Base-by-base conservation (phyloP, 2,888 invertebrate genomes). In the Helleia helle region DNA sequence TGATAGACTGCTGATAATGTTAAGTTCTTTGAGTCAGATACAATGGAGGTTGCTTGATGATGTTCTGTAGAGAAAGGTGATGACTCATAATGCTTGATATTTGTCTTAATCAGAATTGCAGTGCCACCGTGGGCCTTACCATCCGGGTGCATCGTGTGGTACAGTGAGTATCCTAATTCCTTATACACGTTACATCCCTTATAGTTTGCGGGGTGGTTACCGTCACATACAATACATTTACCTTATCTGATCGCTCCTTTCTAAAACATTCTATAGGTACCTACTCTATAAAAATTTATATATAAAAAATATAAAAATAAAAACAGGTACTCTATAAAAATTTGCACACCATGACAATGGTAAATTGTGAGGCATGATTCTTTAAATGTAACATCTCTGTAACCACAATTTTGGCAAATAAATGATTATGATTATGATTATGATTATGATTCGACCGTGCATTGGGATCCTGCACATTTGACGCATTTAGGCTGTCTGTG, bases 131-230 rank as follows among this genome's bases (percentile, higher is more conserved):
- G 22, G 7, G 22, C 6, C 22, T 22, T 22, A 7, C 3, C 22
- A 1, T 3, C 22, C 5, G 22, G 22, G 6, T 22, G 22, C 6
- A 22, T 22, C 8, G 3, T 22, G 22, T 22, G 22, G 22, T 6
- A 22, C 5, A 22, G 22, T 7, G 22, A 7, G 22, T 22, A 22
- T 5, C 8, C 6, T 2, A 51, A 13, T 4, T 55, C 49, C 30
- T 43, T 50, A 25, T 49, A 54, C 1, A 48, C 47, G 6, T 12
- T 38, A 26, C 50, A 52, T 12, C 47, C 51, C 17, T 49, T 51
- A 22, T 50, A 56, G 24, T 54, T 54, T 0, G 52, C 52, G 3
- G 54, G 51, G 14, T 57, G 55, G 12, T 54, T 54, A 6, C 52
- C 57, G 1, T 46, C 41, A 27, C 55, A 55, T 1, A 53, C 44